Evolutionary conservation across 2,113 vertebrate genomes (phyloP).

Genomic region (Pavo muticus): DNA sequence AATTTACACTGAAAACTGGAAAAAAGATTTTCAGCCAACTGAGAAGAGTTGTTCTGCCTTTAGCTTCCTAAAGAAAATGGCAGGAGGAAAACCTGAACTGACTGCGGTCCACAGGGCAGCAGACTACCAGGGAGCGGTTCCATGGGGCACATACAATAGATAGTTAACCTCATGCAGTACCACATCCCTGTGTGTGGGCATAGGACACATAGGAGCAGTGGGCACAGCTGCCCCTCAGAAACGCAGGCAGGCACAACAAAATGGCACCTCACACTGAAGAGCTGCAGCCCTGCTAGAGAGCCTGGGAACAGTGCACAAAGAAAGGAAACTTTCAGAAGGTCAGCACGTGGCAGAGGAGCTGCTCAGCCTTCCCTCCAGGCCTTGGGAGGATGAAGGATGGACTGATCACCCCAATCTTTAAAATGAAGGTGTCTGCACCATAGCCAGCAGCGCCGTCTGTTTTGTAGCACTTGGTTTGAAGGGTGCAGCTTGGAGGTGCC

Average conservation of each 20-base stretch:
- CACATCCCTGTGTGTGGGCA: background rate
- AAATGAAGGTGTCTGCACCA: background rate
- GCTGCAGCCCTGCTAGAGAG: background rate
- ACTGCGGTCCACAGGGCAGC: background rate
- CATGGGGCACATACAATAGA: background rate
- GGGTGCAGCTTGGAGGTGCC: background rate
- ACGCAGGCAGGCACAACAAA: background rate
- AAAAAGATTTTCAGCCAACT: background rate
- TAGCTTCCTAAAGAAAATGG: background rate
- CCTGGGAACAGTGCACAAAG: background rate
- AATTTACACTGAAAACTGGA: background rate
- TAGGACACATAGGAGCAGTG: rapidly evolving
- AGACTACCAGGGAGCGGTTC: background rate
- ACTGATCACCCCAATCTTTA: background rate
- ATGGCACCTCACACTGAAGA: background rate
- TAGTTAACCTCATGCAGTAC: background rate
- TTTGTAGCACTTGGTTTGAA: background rate
- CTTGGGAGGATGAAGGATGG: background rate
- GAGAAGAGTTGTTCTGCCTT: background rate
- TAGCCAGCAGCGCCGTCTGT: background rate
- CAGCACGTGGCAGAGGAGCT: background rate
- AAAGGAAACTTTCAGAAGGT: background rate
- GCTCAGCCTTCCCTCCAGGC: background rate
- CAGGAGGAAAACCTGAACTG: background rate
- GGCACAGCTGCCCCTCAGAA: rapidly evolving